Conservation (phyloP, 2,113 vertebrate species). For the Platycercus adscitus region DNA sequence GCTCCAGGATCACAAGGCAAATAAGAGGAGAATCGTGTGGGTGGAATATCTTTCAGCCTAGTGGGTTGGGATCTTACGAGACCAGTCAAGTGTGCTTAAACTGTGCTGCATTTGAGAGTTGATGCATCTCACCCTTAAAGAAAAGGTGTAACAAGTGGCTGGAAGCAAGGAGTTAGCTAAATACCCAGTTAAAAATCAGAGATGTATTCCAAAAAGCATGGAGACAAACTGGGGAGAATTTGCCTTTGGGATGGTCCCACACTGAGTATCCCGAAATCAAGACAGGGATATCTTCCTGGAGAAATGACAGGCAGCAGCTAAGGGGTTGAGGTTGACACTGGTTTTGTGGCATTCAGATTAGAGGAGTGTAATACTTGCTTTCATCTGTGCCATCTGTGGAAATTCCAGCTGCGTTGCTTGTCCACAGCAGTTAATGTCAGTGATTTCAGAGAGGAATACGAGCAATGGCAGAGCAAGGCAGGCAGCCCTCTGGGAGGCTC, state of each 20-base stretch:
- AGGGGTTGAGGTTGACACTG: neutral
- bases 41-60: conserved; percentile 7
- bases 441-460: neutral
- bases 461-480: neutral
- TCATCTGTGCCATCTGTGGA: neutral
- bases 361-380: neutral
- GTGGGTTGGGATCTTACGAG: neutral
- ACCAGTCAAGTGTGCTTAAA: conserved; percentile 27
- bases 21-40: conserved; percentile 22
- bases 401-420: conserved; percentile 9
- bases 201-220: neutral
- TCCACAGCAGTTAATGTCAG: neutral
- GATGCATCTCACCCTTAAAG: conserved; percentile 2
- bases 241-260: neutral
- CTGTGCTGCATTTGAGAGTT: conserved; percentile 2
- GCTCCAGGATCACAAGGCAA: conserved; percentile 16
- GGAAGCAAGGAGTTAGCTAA: neutral
- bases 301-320: neutral
- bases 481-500: neutral
- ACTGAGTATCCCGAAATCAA: neutral
- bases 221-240: neutral
- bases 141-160: conserved; percentile 2
- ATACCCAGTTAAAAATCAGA: neutral
- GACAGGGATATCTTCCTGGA: neutral
- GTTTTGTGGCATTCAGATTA: neutral